Evolutionary conservation across 2,888 invertebrate genomes (phyloP).

Genomic region (Acrobasis repandana): DNA sequence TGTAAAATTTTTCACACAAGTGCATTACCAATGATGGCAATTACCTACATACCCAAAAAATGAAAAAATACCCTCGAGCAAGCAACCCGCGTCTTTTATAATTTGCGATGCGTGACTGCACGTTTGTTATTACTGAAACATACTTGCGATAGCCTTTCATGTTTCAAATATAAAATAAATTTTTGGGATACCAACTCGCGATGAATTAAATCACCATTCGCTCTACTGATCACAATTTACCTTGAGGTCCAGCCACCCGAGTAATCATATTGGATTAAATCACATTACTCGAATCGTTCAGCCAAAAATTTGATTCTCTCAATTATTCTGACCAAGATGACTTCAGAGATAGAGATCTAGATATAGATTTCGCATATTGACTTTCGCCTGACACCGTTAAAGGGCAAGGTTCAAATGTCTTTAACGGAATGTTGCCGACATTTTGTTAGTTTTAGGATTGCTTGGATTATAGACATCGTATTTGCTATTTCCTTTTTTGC

Average conservation of each 20-base stretch:
- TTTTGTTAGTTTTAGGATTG: too few relatives aligned
- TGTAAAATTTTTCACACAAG: too few relatives aligned
- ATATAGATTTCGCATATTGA: background rate
- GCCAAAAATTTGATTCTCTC: constrained; percentile 1
- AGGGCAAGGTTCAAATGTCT: background rate
- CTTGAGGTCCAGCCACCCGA: background rate
- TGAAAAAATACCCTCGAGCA: too few relatives aligned
- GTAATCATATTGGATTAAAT: constrained; percentile 3
- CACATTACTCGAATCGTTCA: constrained; percentile 7
- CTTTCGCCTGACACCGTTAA: background rate
- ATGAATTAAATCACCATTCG: background rate
- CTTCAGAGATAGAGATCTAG: background rate
- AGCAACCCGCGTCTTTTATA: too few relatives aligned
- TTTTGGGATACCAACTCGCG: background rate
- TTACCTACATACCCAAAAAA: too few relatives aligned
- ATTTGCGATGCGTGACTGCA: too few relatives aligned
- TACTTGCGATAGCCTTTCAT: too few relatives aligned
- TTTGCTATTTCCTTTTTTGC: too few relatives aligned
- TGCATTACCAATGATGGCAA: too few relatives aligned
- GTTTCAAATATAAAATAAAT: background rate
- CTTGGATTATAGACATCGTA: too few relatives aligned
- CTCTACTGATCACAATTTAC: background rate
- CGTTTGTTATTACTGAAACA: too few relatives aligned
- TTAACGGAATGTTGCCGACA: background rate
- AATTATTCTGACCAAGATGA: background rate